Evolutionary conservation across 2,888 invertebrate genomes (phyloP).

Genomic region (Dolichomitus sp.): DNA sequence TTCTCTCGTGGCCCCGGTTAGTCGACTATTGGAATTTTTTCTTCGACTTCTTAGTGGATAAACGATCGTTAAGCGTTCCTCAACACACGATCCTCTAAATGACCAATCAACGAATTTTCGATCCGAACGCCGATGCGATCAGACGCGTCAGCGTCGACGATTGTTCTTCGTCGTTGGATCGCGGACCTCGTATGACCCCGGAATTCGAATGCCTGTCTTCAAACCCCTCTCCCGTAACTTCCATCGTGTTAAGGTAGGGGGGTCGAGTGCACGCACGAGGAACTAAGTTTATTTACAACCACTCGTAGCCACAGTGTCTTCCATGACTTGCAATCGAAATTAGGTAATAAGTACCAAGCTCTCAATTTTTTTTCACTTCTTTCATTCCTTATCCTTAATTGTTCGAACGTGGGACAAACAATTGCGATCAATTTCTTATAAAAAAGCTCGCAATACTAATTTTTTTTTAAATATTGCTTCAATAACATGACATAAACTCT

Average conservation of each 20-base stretch:
- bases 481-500: too few relatives aligned
- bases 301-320: constrained; percentile 21
- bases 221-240: constrained; percentile 12
- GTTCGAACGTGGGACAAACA: not conserved
- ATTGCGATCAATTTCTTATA: not conserved
- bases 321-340: constrained; percentile 39
- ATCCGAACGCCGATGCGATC: constrained; percentile 6
- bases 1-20: constrained; percentile 2
- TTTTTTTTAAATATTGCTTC: too few relatives aligned
- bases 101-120: constrained; percentile 41
- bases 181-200: constrained; percentile 58
- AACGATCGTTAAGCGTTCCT: not conserved
- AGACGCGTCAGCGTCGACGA: constrained; percentile 22
- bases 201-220: constrained; percentile 55
- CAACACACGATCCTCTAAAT: constrained; percentile 11
- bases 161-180: constrained; percentile 35
- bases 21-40: constrained; percentile 21
- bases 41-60: not conserved
- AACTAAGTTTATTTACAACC: constrained; percentile 52
- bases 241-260: not conserved
- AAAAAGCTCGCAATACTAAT: too few relatives aligned
- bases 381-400: not conserved
- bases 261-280: not conserved
- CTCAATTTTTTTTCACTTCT: not conserved
- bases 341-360: not conserved